Evolutionary conservation across 2,888 invertebrate species (phyloP), one percentile per base, ranked within the genome.

Genomic region (Andricus curvator): DNA sequence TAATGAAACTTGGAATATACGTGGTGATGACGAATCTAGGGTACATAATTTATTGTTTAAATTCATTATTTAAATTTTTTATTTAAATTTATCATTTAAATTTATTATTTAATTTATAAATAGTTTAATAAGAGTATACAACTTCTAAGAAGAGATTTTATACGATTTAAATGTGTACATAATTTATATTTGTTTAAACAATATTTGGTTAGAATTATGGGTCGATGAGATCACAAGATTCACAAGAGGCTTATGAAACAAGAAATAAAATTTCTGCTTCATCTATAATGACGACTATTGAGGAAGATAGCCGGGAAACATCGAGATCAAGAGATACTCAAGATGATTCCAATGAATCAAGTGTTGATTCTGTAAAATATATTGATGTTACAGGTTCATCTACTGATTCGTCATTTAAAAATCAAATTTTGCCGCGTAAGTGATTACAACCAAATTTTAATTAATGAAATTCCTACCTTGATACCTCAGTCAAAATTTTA

Each of bases 381-480:
- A 51, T 84, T 37, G 82, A 86, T 66, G 79, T 85, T 56, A 85
- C 84, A 11, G 86, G 84, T 37, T 41, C 83, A n/a, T 83, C 85
- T 29, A 82, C 82, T 48, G 51, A 51, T 20, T 65, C 78, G 29
- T 78, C 80, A 1, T 33, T 78, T 77, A 2, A 62, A 9, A 70
- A 62, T 25, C n/a, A 11, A 70, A 29, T 20, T 51, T 33, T 11
- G 20, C 11, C 2, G 4, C 17, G 70, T 70, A 17, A 70, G 70
- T 70, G 17, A 33, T 13, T 51, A 2, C 20, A 51, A 20, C 6
- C 5, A 51, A 51, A 51, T 51, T 41, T 41, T 41, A 13, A 41
- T 41, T 41, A 13, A 2, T 41, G 13, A 41, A 41, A 41, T 41
- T 41, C 11, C 2, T 41, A 37, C 0, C 3, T 41, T 41, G 2